Base-by-base conservation (phyloP, 2,797 vertebrate species). In the Astyanax mexicanus region DNA sequence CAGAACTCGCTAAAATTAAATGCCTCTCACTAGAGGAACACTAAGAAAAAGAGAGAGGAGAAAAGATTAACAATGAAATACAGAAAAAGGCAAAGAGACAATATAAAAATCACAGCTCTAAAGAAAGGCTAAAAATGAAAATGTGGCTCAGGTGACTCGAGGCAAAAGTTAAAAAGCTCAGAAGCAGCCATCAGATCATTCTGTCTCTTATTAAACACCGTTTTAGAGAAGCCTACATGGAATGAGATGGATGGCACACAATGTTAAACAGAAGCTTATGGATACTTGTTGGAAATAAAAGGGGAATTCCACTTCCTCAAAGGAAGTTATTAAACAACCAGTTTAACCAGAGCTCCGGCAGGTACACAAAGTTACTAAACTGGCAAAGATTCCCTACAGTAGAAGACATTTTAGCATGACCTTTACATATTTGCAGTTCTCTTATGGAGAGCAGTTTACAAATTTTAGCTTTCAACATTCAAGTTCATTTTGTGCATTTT, bases 1-100 rank as follows among this genome's bases (percentile, higher is more conserved):
- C 90, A 93, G 90, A 92, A 91, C 80, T 92, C 90, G 89, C 92
- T 93, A 93, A 94, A 92, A 93, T 93, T 95, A 93, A 95, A 95
- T 93, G 93, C 86, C 88, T 92, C 88, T 94, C 91, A 94, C 93
- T 93, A 93, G 92, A 93, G 93, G 93, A 95, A 93, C 94, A 94
- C 94, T 94, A 93, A 95, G 92, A 89, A 93, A 92, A 92, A 86
- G 90, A 90, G 84, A 90, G 86, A 82, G 58, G 57, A 91, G 90
- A 92, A 90, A 92, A 92, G 91, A 93, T 95, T 95, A 94, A 93
- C 91, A 93, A 95, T 93, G 92, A 93, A 95, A 94, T 92, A 95
- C 89, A 92, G 92, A 92, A 95, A 90, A 80, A 86, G 86, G 88
- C 92, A 90, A 89, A 90, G 94, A 96, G 93, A 95, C 93, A 91